A percentile compares a stretch with the other conserved stretches of the same genome.
These are phyloP conservation scores for Torymus auratus DNA, from an alignment of 2,888 invertebrate species.

Conservation along the genomic window DNA sequence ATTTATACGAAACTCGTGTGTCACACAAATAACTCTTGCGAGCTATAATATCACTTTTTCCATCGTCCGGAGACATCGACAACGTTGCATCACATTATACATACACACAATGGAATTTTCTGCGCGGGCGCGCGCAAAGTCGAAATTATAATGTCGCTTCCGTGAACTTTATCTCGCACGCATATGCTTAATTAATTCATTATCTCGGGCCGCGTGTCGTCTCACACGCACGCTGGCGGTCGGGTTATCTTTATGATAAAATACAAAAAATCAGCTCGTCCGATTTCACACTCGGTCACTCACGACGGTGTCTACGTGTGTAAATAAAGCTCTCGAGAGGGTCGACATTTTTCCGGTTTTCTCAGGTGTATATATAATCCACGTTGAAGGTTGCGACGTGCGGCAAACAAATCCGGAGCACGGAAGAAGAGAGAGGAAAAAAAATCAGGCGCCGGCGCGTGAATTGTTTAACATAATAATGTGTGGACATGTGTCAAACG, in stretches of 20 bases:
- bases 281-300: too few species aligned
- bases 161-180: conserved; percentile 14
- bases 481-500: neutral
- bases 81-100: conserved; percentile 18
- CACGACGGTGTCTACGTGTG: too few species aligned
- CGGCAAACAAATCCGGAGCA: neutral
- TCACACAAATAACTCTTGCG: too few species aligned
- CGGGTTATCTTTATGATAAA: too few species aligned
- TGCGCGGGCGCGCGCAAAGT: neutral
- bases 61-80: neutral
- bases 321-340: too few species aligned
- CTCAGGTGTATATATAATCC: too few species aligned
- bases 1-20: too few species aligned
- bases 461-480: conserved; percentile 21
- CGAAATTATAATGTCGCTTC: conserved; percentile 22
- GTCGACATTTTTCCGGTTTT: too few species aligned
- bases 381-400: too few species aligned
- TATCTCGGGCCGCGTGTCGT: conserved; percentile 10
- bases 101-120: conserved; percentile 17
- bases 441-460: neutral
- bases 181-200: conserved; percentile 21
- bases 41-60: too few species aligned
- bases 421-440: neutral
- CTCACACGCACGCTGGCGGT: neutral
- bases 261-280: too few species aligned